phyloP scores from a whole-genome alignment of 53 echinoderm and acorn worm genomes.

The Holothuria leucospilota region DNA sequence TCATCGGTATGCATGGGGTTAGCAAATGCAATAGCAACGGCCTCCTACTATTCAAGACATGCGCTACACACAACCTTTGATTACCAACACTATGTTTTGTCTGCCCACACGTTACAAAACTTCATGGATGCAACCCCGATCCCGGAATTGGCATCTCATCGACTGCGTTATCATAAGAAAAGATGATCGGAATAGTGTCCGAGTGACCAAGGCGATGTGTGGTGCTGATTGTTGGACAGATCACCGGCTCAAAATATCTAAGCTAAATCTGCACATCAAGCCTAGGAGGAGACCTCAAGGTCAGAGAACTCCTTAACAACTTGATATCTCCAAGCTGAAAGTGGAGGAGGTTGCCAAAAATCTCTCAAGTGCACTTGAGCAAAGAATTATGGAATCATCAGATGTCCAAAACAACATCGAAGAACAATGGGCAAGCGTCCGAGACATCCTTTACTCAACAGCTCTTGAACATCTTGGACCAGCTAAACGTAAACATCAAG shows the following conservation, averaged over 20 bases:
- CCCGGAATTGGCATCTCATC: too few species aligned
- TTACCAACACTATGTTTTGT: constrained; percentile 27
- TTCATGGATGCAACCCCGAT: constrained; percentile 20
- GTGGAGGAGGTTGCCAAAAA: too few species aligned
- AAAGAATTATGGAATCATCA: too few species aligned
- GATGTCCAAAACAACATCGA: too few species aligned
- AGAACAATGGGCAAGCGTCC: too few species aligned
- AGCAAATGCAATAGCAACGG: constrained; percentile 61
- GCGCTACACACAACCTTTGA: constrained; percentile 45
- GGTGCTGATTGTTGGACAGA: constrained; percentile 66
- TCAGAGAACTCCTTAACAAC: too few species aligned
- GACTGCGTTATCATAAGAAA: constrained; percentile 28
- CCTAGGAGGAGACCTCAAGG: constrained; percentile 34
- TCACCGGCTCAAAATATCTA: constrained; percentile 22
- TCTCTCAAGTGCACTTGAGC: too few species aligned
- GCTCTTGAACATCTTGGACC: too few species aligned
- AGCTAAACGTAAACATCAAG: too few species aligned
- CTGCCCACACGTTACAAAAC: constrained; percentile 14
- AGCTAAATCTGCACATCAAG: constrained; percentile 5
- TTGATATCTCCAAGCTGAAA: constrained; percentile 40
- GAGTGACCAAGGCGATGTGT: constrained; percentile 34
- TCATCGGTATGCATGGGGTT: constrained; percentile 44
- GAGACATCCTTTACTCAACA: too few species aligned
- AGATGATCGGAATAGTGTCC: constrained; percentile 16
- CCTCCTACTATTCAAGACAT: too few species aligned